phyloP scores from a whole-genome alignment of 2,113 vertebrate genomes.

The Plecturocebus donacophilus region DNA sequence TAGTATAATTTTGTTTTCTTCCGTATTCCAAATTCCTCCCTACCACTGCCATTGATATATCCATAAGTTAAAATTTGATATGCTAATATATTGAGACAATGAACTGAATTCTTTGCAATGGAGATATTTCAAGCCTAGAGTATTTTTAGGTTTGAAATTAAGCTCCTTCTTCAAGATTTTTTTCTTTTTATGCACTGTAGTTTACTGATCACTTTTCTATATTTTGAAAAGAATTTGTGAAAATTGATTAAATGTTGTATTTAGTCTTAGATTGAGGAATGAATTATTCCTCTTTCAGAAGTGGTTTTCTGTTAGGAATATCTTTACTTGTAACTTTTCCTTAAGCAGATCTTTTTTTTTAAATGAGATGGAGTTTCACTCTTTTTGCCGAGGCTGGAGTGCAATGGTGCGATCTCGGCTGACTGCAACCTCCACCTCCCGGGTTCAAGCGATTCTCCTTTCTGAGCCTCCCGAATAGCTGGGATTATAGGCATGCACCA shows the following conservation, averaged over 20 bases:
- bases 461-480: too few species aligned
- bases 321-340: neutral
- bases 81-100: conserved; percentile 32
- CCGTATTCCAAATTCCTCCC: neutral
- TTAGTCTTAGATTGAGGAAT: conserved; percentile 23
- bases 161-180: neutral
- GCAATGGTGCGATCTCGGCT: too few species aligned
- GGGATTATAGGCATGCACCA: too few species aligned
- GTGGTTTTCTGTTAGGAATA: neutral
- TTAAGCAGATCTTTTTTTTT: neutral
- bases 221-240: neutral
- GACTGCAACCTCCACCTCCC: too few species aligned
- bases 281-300: conserved; percentile 1
- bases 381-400: too few species aligned
- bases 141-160: conserved; percentile 36
- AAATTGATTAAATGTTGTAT: conserved; percentile 45
- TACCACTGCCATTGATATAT: conserved; percentile 44
- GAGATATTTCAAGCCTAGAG: neutral
- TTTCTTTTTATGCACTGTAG: neutral
- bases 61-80: conserved; percentile 60
- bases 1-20: conserved; percentile 64
- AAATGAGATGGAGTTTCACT: neutral
- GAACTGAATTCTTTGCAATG: conserved; percentile 34
- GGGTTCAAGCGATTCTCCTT: too few species aligned
- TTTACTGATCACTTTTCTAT: neutral